Evolutionary conservation across 2,797 vertebrate species (phyloP).

Genomic region (Podargus strigoides): DNA sequence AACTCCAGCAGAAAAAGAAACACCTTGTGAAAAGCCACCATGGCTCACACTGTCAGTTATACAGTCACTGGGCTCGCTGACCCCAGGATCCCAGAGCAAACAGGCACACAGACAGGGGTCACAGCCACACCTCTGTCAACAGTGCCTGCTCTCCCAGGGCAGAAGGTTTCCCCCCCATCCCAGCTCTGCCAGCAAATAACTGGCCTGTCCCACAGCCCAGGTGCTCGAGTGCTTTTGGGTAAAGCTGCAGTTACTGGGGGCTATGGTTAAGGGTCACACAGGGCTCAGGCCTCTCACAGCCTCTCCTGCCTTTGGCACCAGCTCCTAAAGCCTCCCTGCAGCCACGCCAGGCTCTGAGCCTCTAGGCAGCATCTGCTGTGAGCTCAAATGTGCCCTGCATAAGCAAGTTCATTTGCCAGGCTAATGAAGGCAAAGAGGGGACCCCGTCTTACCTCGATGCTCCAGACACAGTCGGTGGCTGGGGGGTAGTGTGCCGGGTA

Average conservation of each 20-base stretch:
- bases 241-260: not conserved
- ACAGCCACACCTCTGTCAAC: not conserved
- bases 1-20: not conserved
- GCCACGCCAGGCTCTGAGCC: rapidly evolving
- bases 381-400: not conserved
- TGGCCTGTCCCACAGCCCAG: not conserved
- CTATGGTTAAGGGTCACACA: rapidly evolving
- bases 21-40: not conserved
- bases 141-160: not conserved
- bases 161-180: not conserved
- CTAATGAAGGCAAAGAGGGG: not conserved
- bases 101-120: too few species aligned
- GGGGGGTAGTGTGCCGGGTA: slow-evolving; percentile 90
- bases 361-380: not conserved
- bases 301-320: not conserved
- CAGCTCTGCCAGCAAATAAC: not conserved
- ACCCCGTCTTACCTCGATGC: slow-evolving; percentile 78
- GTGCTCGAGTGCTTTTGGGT: not conserved
- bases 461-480: slow-evolving; percentile 78
- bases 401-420: not conserved
- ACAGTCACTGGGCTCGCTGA: not conserved
- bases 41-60: not conserved
- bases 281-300: not conserved
- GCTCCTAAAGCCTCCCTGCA: not conserved
- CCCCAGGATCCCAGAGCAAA: not conserved